These are phyloP conservation scores for Osmerus mordax DNA, from an alignment of 2,113 vertebrate genomes.

Conservation along the genomic window DNA sequence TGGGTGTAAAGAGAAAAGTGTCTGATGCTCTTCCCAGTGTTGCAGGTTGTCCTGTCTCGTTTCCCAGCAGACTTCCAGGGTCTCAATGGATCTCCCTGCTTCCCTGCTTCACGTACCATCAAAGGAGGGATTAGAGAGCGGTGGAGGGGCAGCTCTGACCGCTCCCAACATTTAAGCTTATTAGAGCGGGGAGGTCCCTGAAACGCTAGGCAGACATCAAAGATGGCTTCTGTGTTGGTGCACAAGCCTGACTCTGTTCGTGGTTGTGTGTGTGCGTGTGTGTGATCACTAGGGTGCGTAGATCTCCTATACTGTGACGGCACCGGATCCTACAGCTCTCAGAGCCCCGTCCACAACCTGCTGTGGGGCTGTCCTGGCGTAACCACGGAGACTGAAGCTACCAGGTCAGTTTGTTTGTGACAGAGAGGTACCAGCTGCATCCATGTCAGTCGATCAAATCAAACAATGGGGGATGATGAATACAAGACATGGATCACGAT, in stretches of 20 bases:
- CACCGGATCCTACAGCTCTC: too few relatives aligned
- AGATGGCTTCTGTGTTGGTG: not conserved
- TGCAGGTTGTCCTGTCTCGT: too few relatives aligned
- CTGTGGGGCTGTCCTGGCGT: too few relatives aligned
- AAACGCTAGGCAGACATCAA: not conserved
- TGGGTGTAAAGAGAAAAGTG: too few relatives aligned
- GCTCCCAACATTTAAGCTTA: slow-evolving; percentile 2
- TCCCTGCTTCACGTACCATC: slow-evolving; percentile 5
- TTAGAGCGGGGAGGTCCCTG: not conserved
- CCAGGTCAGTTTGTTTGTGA: too few relatives aligned
- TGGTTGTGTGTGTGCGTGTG: not conserved
- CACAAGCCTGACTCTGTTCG: not conserved
- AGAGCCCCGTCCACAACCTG: too few relatives aligned
- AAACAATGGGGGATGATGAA: not conserved
- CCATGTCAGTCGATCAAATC: too few relatives aligned
- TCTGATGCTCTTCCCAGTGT: too few relatives aligned
- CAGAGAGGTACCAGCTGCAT: too few relatives aligned
- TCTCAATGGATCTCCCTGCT: not conserved
- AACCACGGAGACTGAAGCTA: too few relatives aligned
- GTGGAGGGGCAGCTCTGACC: slow-evolving; percentile 7
- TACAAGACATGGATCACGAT: not conserved
- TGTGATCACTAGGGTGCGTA: not conserved
- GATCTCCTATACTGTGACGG: too few relatives aligned
- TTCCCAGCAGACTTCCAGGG: not conserved
- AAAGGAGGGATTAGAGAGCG: slow-evolving; percentile 3